phyloP scores from a whole-genome alignment of 1,140 invertebrate species.

The Drosophila pallidifrons region DNA sequence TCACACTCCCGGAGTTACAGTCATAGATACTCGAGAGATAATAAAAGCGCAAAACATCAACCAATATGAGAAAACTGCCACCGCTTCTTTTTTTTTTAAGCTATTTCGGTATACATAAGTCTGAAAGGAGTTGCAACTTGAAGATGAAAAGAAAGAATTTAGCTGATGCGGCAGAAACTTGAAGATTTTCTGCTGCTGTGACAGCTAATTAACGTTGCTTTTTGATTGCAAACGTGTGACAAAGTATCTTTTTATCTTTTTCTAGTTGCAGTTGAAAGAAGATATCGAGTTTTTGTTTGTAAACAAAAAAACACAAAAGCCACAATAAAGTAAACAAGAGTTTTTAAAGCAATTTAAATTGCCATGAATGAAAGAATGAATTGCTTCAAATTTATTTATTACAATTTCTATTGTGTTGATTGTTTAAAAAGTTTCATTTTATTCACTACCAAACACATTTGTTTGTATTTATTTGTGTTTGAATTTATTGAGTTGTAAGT shows the following conservation, averaged over 20 bases:
- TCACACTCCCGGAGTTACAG: conserved; percentile 24
- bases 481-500: too few species aligned
- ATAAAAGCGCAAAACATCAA: conserved; percentile 51
- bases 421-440: too few species aligned
- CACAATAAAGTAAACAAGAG: neutral
- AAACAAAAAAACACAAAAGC: neutral
- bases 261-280: neutral
- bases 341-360: neutral
- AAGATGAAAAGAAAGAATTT: conserved; percentile 27
- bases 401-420: too few species aligned
- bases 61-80: conserved; percentile 69
- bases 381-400: too few species aligned
- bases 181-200: conserved; percentile 4
- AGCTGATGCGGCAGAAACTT: conserved; percentile 41
- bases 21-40: conserved; percentile 54
- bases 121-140: neutral
- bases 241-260: conserved; percentile 27
- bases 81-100: conserved; percentile 29
- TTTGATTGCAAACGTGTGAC: conserved; percentile 34
- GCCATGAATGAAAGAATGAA: neutral
- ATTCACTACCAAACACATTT: too few species aligned
- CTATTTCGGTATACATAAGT: conserved; percentile 7
- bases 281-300: neutral
- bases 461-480: too few species aligned
- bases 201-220: conserved; percentile 44